A percentile compares a stretch with the other conserved stretches of the same genome.
Evolutionary conservation across 2,797 vertebrate species (phyloP).

Genomic region (Xiphophorus birchmanni): DNA sequence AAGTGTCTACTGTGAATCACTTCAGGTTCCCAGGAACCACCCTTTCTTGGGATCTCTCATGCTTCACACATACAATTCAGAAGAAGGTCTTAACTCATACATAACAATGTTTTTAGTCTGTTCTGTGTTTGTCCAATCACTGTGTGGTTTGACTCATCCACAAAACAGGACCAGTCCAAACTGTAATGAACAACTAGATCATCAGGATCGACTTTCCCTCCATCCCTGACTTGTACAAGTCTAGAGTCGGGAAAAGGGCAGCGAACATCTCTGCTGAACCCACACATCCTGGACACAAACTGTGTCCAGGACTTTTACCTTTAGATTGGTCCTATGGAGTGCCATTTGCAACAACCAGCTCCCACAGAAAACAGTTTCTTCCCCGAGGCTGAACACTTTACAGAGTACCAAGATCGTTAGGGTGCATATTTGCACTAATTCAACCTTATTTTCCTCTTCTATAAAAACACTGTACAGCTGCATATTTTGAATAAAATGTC

Average conservation of each 20-base stretch:
- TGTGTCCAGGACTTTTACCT: not conserved
- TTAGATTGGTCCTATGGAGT: not conserved
- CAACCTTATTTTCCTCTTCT: not conserved
- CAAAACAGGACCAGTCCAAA: not conserved
- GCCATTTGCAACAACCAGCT: not conserved
- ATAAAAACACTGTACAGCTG: not conserved
- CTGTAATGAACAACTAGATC: too few relatives aligned
- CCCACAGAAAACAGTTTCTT: not conserved
- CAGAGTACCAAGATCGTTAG: not conserved
- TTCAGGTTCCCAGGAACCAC: too few relatives aligned
- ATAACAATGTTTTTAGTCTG: too few relatives aligned
- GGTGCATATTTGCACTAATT: not conserved
- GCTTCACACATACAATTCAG: too few relatives aligned
- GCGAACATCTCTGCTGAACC: not conserved
- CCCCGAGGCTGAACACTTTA: not conserved
- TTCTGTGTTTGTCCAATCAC: too few relatives aligned
- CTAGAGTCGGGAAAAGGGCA: too few relatives aligned
- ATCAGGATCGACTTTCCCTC: too few relatives aligned
- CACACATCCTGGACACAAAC: conserved; percentile 1
- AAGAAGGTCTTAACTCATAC: too few relatives aligned
- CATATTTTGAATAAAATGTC: not conserved
- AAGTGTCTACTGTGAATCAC: not conserved
- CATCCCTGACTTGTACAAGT: too few relatives aligned
- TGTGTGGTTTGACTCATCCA: too few relatives aligned
- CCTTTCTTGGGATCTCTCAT: too few relatives aligned